Base-by-base conservation (phyloP, 2,888 invertebrate genomes). In the Chalcosyrphus nemorum region DNA sequence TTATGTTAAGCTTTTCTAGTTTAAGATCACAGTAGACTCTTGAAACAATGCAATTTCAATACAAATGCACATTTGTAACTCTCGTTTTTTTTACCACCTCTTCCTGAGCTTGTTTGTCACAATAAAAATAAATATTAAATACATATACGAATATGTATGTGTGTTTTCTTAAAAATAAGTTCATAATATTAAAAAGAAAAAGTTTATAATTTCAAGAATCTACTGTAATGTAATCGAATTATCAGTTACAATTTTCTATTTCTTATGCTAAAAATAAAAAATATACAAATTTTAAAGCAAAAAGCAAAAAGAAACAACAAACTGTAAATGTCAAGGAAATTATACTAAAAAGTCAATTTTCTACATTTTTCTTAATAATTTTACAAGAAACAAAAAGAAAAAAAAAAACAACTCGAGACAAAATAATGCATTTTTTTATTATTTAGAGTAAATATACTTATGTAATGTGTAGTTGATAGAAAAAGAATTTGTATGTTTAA, bases 381-480 rank as follows among this genome's bases (percentile, higher is more conserved):
- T 66, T 66, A 47, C 15, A 35, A 50, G 35, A 24, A 41, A n/a
- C 24, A 63, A 19, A 50, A 32, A 15, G 50, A 61, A 61, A 50
- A 32, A 38, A 38, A 66, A 80, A 74, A n/a, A n/a, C n/a, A n/a
- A 80, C 63, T 57, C 80, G 80, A 80, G 84, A 84, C 84, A 65
- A 80, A 19, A 84, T 74, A 84, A 84, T 84, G 84, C 84, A 84
- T 84, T 84, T 84, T 75, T 66, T 80, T 70, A 80, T 80, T 75
- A 84, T 80, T 84, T 84, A 84, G 82, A 61, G 24, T 76, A 70
- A 70, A 75, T 66, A 71, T 76, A 66, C 47, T 70, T 76, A 81
- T 56, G 32, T 57, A 63, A 76, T 63, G 32, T 81, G 32, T 81
- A 75, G 68, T 43, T 65, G 32, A 57, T 50, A 68, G 13, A 9